phyloP scores from a whole-genome alignment of 2,113 vertebrate genomes.

The Lucifuga dentata region DNA sequence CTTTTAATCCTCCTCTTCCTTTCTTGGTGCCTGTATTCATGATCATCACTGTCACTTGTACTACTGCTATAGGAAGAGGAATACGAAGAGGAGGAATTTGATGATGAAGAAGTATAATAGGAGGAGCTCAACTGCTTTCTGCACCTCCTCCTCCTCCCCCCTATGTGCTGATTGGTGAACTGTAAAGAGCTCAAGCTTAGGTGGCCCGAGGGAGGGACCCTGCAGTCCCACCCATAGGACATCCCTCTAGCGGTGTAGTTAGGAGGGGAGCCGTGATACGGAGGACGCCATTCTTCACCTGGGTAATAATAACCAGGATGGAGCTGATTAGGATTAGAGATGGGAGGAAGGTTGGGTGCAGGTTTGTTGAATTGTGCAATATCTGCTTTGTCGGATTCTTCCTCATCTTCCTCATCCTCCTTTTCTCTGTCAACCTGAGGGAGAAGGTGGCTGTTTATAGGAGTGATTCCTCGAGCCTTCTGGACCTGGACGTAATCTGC shows the following conservation, averaged over 20 bases:
- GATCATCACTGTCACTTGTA: constrained; percentile 58
- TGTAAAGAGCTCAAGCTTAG: constrained; percentile 4
- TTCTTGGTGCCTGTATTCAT: constrained; percentile 47
- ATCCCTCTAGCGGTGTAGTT: neutral
- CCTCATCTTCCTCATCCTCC: constrained; percentile 35
- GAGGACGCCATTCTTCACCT: constrained; percentile 46
- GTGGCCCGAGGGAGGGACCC: constrained; percentile 29
- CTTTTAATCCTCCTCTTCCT: constrained; percentile 56
- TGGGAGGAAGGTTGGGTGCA: neutral
- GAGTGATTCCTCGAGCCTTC: constrained; percentile 83
- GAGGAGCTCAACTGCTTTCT: constrained; percentile 64
- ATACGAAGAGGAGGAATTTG: constrained; percentile 62
- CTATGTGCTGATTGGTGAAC: constrained; percentile 12
- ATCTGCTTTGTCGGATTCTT: constrained; percentile 5
- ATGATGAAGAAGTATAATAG: constrained; percentile 65
- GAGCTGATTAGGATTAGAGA: constrained; percentile 18
- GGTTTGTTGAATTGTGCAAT: neutral
- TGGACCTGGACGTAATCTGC: constrained; percentile 87
- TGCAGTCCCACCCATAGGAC: constrained; percentile 34
- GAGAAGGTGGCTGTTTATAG: constrained; percentile 68
- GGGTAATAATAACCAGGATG: constrained; percentile 30
- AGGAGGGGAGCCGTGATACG: constrained; percentile 26
- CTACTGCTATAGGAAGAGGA: constrained; percentile 62
- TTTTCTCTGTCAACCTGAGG: constrained; percentile 52
- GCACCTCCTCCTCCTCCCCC: constrained; percentile 42